phyloP scores from a whole-genome alignment of 2,888 invertebrate species.

The Aspidiotus destructor region DNA sequence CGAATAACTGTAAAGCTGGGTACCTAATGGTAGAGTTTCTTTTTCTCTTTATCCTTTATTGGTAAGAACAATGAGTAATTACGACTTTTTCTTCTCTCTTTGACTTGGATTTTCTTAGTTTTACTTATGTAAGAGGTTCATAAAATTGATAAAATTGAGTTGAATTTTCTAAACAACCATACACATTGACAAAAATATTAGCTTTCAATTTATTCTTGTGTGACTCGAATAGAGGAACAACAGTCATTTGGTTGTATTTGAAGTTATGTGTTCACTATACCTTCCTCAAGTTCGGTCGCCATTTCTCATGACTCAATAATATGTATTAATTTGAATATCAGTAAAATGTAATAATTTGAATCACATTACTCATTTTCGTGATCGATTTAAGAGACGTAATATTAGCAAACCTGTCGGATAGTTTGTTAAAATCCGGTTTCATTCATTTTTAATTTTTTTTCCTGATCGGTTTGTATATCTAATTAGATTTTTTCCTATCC shows the following conservation, averaged over 20 bases:
- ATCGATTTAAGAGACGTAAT: background rate
- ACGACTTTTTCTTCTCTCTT: constrained; percentile 27
- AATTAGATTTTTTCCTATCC: no score
- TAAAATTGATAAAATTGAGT: no score
- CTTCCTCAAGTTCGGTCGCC: background rate
- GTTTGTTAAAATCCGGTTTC: no score
- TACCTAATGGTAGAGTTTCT: constrained; percentile 21
- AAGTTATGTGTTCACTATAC: background rate
- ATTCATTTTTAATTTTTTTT: no score
- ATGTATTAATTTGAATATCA: background rate
- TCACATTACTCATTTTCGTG: constrained; percentile 2
- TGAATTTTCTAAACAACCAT: no score
- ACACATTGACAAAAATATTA: no score
- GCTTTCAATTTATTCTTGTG: no score
- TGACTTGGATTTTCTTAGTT: constrained; percentile 23
- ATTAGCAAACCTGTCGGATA: background rate
- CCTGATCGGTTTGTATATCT: no score
- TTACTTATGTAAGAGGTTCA: constrained; percentile 26
- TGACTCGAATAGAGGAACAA: no score
- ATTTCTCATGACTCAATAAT: no score
- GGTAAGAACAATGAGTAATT: constrained; percentile 19
- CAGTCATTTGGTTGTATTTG: no score
- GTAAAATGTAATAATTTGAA: no score
- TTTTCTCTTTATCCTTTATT: constrained; percentile 26
- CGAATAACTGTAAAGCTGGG: constrained; percentile 29